These are phyloP conservation scores for Tragelaphus scriptus DNA, from an alignment of 2,113 vertebrate genomes.

Conservation along the genomic window DNA sequence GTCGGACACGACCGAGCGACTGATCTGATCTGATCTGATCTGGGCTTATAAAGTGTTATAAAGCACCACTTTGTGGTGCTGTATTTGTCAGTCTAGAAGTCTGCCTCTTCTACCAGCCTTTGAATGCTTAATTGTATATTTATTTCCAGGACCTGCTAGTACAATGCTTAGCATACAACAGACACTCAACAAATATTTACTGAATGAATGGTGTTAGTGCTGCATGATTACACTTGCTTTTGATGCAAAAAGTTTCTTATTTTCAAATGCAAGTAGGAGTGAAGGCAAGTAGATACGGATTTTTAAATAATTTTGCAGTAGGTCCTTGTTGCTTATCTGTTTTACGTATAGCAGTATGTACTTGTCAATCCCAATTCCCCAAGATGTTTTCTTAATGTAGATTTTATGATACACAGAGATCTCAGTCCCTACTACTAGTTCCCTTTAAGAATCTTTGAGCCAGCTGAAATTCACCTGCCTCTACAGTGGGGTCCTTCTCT, in stretches of 20 bases:
- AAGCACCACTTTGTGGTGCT: neutral
- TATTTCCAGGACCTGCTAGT: neutral
- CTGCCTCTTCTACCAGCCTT: neutral
- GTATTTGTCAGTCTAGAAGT: neutral
- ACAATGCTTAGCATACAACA: neutral
- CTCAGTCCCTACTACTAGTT: neutral
- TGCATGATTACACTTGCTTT: neutral
- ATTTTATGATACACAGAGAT: neutral
- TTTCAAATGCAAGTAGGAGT: constrained; percentile 32
- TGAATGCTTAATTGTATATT: neutral
- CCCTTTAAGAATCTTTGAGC: neutral
- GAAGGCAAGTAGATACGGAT: neutral
- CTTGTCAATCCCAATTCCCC: neutral
- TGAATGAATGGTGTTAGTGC: neutral
- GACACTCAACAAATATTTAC: neutral
- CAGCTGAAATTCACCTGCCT: neutral
- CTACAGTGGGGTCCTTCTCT: neutral
- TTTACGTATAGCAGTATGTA: neutral
- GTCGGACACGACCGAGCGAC: too few species aligned
- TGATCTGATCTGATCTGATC: too few species aligned
- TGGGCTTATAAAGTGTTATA: neutral
- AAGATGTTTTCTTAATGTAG: neutral
- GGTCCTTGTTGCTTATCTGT: neutral
- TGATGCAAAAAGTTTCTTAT: neutral
- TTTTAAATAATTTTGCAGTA: neutral